Evolutionary conservation across 2,797 vertebrate genomes (phyloP).

Genomic region (Acrocephalus scirpaceus): DNA sequence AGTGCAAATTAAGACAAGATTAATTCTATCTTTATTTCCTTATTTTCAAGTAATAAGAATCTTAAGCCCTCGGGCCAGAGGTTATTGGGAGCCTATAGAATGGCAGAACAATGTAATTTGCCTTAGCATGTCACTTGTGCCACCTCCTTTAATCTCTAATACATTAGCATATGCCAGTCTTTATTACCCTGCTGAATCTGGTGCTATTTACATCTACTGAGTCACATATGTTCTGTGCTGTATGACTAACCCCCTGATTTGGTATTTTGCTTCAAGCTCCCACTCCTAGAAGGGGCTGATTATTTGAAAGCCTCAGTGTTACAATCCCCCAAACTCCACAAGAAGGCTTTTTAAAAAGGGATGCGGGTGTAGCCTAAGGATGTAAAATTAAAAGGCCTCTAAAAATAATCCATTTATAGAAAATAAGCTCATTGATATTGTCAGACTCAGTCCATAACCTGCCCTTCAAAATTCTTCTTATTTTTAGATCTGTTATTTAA

Average conservation of each 20-base stretch:
- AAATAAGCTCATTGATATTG: slow-evolving; percentile 33
- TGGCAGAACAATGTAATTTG: background rate
- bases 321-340: background rate
- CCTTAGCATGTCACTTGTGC: background rate
- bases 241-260: background rate
- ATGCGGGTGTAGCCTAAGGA: background rate
- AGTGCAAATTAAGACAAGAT: slow-evolving; percentile 2
- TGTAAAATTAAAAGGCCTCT: background rate
- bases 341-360: background rate
- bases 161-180: background rate
- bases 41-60: background rate
- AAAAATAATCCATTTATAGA: slow-evolving; percentile 32
- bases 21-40: background rate
- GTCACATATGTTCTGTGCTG: background rate
- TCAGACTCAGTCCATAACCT: slow-evolving; percentile 55
- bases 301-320: background rate
- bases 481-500: slow-evolving; percentile 61
- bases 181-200: background rate
- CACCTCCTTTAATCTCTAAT: background rate
- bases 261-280: background rate
- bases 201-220: background rate
- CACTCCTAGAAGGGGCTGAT: background rate
- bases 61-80: background rate
- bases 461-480: slow-evolving; percentile 59
- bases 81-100: background rate